Percentiles rank a stretch among this genome's conserved stretches.
These are phyloP conservation scores for Trichoplusia ni DNA, from an alignment of 1,140 invertebrate species.

Conservation along the genomic window DNA sequence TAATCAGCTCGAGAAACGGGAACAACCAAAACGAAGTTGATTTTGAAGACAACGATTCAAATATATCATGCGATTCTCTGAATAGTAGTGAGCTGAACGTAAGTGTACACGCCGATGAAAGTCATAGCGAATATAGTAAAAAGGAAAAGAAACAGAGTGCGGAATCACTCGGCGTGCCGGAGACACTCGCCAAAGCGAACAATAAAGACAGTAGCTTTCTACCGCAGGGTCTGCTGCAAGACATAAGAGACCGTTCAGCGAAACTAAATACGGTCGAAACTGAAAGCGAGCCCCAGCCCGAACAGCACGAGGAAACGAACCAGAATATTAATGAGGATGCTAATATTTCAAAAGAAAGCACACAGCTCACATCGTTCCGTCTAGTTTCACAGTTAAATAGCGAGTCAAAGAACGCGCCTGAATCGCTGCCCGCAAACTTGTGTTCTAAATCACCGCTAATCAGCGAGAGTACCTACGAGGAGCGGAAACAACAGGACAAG, in stretches of 20 bases:
- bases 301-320: slow-evolving; percentile 56
- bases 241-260: slow-evolving; percentile 83
- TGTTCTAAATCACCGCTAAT: slow-evolving; percentile 79
- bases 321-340: slow-evolving; percentile 74
- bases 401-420: slow-evolving; percentile 64
- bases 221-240: slow-evolving; percentile 83
- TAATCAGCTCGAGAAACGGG: slow-evolving; percentile 77
- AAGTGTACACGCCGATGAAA: slow-evolving; percentile 76
- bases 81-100: slow-evolving; percentile 85
- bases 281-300: slow-evolving; percentile 62
- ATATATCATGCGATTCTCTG: slow-evolving; percentile 87
- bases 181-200: slow-evolving; percentile 53
- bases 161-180: slow-evolving; percentile 55
- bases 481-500: slow-evolving; percentile 82
- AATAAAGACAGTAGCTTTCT: slow-evolving; percentile 79
- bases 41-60: slow-evolving; percentile 86
- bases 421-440: slow-evolving; percentile 56
- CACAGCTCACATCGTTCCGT: slow-evolving; percentile 78
- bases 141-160: slow-evolving; percentile 68
- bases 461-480: slow-evolving; percentile 86
- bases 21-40: slow-evolving; percentile 82
- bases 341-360: slow-evolving; percentile 75
- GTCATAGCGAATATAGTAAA: slow-evolving; percentile 72
- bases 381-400: slow-evolving; percentile 78
- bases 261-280: slow-evolving; percentile 76